These are phyloP conservation scores for Calosoma granatense DNA, from an alignment of 1,140 invertebrate genomes.

Conservation along the genomic window DNA sequence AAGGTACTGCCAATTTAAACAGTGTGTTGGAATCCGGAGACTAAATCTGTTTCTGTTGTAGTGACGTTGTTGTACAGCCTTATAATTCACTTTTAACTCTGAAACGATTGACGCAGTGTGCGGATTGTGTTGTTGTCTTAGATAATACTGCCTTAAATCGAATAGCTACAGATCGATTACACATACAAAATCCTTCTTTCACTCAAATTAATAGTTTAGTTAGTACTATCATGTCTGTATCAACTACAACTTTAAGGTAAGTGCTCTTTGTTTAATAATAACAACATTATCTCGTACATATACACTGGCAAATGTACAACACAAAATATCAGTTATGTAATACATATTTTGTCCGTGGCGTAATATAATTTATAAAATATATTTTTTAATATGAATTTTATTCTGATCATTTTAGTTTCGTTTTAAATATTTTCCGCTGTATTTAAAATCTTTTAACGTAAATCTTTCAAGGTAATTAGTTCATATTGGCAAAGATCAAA, in stretches of 20 bases:
- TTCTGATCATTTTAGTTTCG: too few relatives aligned
- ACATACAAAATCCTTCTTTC: slow-evolving; percentile 93
- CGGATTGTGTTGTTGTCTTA: slow-evolving; percentile 96
- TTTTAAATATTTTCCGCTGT: too few relatives aligned
- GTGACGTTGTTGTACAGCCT: slow-evolving; percentile 98
- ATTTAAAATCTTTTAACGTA: too few relatives aligned
- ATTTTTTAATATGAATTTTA: too few relatives aligned
- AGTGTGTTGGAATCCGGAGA: slow-evolving; percentile 5
- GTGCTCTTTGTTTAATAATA: slow-evolving; percentile 9
- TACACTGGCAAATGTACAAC: too few relatives aligned
- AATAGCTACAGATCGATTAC: slow-evolving; percentile 89
- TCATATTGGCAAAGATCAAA: too few relatives aligned
- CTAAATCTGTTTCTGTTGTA: slow-evolving; percentile 35
- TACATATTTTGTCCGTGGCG: too few relatives aligned
- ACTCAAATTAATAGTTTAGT: slow-evolving; percentile 96
- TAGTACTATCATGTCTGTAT: slow-evolving; percentile 97
- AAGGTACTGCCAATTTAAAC: slow-evolving; percentile 41
- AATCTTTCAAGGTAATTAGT: too few relatives aligned
- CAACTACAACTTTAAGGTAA: slow-evolving; percentile 84
- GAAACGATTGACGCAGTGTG: slow-evolving; percentile 88
- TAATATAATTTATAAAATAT: too few relatives aligned
- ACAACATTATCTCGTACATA: too few relatives aligned
- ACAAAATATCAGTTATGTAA: too few relatives aligned
- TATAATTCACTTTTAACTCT: slow-evolving; percentile 96
- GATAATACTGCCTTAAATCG: slow-evolving; percentile 96